phyloP scores from a whole-genome alignment of 37 sponge, comb jelly and placozoan genomes.

The Beroe forskalii region DNA sequence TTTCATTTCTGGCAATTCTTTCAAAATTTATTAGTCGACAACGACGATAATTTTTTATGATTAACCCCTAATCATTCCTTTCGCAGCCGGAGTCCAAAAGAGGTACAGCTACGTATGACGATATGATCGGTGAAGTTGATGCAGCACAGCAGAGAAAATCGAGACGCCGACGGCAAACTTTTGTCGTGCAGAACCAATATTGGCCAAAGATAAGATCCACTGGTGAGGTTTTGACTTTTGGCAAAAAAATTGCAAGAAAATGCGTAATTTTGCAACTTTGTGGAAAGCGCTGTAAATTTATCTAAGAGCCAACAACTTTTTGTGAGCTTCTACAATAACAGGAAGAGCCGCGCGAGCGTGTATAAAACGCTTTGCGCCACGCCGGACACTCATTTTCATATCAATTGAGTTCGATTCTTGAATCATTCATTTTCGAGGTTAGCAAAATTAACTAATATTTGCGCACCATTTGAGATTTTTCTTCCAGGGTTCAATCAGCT shows the following conservation, averaged over 20 bases:
- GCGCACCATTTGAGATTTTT: too few species aligned
- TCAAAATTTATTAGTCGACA: too few species aligned
- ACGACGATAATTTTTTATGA: too few species aligned
- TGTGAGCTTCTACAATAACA: neutral
- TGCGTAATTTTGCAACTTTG: neutral
- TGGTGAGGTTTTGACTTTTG: neutral
- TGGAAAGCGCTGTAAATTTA: neutral
- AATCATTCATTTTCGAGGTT: too few species aligned
- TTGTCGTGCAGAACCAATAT: conserved; percentile 13
- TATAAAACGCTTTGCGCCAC: too few species aligned
- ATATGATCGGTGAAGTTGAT: neutral
- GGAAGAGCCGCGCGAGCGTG: neutral
- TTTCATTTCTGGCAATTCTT: too few species aligned
- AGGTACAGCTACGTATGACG: neutral
- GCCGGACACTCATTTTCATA: too few species aligned
- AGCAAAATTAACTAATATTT: too few species aligned
- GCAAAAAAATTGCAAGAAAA: too few species aligned
- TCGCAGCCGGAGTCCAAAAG: neutral
- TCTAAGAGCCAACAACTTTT: neutral
- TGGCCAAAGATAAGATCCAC: conserved; percentile 54
- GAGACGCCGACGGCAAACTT: neutral
- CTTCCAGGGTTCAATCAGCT: conserved; percentile 25
- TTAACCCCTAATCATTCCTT: too few species aligned
- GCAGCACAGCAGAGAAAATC: neutral
- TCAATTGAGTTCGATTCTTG: too few species aligned